Evolutionary conservation across 2,888 invertebrate genomes (phyloP).

Genomic region (Lithosia quadra): DNA sequence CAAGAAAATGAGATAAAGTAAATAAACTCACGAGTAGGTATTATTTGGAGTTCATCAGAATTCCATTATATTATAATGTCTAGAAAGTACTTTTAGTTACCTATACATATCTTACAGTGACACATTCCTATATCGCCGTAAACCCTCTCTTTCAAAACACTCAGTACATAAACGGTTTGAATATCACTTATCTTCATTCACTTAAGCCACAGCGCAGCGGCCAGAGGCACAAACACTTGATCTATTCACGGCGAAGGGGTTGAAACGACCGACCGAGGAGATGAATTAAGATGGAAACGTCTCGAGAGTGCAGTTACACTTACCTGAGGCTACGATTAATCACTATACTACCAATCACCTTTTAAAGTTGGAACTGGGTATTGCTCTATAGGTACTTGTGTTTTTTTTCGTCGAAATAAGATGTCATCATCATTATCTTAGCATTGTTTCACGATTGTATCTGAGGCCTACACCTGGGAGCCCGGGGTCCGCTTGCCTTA

Average conservation of each 20-base stretch:
- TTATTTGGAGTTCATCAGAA: too few relatives aligned
- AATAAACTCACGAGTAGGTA: too few relatives aligned
- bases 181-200: conserved; percentile 37
- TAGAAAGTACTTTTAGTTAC: too few relatives aligned
- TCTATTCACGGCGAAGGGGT: conserved; percentile 39
- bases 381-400: too few relatives aligned
- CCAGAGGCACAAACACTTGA: conserved; percentile 48
- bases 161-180: neutral
- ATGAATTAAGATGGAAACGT: conserved; percentile 57
- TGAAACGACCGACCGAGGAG: conserved; percentile 32
- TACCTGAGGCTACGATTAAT: conserved; percentile 43
- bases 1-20: too few relatives aligned
- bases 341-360: conserved; percentile 28
- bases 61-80: too few relatives aligned
- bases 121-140: neutral
- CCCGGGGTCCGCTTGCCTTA: too few relatives aligned
- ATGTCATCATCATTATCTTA: too few relatives aligned
- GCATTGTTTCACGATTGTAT: too few relatives aligned
- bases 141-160: neutral
- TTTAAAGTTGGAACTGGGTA: neutral
- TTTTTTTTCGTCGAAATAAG: too few relatives aligned
- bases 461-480: too few relatives aligned
- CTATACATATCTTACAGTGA: neutral
- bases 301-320: conserved; percentile 50
- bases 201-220: conserved; percentile 37